These are phyloP conservation scores for Uromys caudimaculatus DNA, from an alignment of 2,797 vertebrate species.

Conservation along the genomic window DNA sequence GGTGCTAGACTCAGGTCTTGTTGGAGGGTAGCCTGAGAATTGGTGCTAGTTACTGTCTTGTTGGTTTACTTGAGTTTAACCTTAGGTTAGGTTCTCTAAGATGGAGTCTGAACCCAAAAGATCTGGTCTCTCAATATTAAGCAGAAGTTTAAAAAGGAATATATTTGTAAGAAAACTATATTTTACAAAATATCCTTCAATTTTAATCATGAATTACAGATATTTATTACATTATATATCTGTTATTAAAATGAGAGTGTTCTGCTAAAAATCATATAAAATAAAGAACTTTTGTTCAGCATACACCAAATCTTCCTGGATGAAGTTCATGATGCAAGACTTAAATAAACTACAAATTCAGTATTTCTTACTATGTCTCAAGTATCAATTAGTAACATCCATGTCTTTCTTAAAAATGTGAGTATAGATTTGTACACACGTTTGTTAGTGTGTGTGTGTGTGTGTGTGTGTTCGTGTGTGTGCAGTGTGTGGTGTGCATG, in stretches of 20 bases:
- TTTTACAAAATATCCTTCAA: background rate
- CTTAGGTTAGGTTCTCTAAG: too few relatives aligned
- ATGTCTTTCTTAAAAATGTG: background rate
- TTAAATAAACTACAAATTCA: background rate
- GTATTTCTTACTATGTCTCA: background rate
- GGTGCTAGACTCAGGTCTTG: too few relatives aligned
- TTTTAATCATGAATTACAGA: background rate
- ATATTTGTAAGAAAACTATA: background rate
- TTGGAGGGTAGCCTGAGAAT: background rate
- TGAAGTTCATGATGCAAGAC: background rate
- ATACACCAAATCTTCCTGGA: background rate
- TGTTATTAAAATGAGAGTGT: background rate
- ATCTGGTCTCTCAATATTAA: background rate
- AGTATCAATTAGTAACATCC: background rate
- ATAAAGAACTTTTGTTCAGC: background rate
- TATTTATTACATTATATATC: background rate
- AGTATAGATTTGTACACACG: background rate
- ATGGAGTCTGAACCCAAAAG: too few relatives aligned
- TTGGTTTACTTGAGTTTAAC: too few relatives aligned
- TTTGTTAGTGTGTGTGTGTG: background rate
- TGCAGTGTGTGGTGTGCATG: background rate
- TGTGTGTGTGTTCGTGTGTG: background rate
- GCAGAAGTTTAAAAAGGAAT: background rate
- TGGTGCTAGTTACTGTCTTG: background rate
- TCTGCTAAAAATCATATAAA: background rate